Evolutionary conservation across 2,113 vertebrate genomes (phyloP), one percentile per base, ranked within the genome.

Genomic region (Etheostoma cragini): DNA sequence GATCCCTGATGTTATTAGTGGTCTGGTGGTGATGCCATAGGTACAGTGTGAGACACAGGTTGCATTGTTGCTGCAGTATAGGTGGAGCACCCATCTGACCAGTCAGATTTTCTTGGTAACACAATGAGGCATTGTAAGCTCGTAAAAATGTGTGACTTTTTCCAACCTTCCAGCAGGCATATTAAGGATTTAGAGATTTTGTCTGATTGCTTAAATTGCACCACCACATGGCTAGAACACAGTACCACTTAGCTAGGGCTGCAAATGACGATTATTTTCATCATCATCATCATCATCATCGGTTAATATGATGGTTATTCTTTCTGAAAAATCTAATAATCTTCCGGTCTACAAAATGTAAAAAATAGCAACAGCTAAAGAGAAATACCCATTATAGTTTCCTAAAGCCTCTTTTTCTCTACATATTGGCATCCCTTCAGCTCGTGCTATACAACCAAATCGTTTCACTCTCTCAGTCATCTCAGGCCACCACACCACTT

Each of bases 401-500:
- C 21, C 42, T 17, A 60, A 68, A 67, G 42, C 19, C 5, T 62
- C 19, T 21, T 15, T 22, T 64, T 46, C 72, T 61, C 26, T 2
- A 49, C 66, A 54, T 15, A 19, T 52, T 8, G 50, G 53, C 57
- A 52, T 52, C 53, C 19, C 22, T 52, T 22, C 21, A 46, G 66
- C 30, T 15, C 50, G 2, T 71, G 42, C 56, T 52, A 35, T 54
- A 57, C 10, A 13, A 67, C 49, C 58, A 46, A 76, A 75, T 47
- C 2, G 52, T 67, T 76, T 62, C 68, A 69, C 26, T 49, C 16
- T 60, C 78, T 77, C 58, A 45, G 60, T 88, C 86, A 81, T 85
- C 61, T 90, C 82, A 61, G 64, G 53, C 50, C 78, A 63, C 86
- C 70, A 22, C 80, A 62, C 47, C 16, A 72, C 70, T 79, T 83